Percentiles rank a stretch among this genome's conserved stretches.
Conservation (phyloP, 2,888 invertebrate genomes). For the Meghimatium bilineatum region DNA sequence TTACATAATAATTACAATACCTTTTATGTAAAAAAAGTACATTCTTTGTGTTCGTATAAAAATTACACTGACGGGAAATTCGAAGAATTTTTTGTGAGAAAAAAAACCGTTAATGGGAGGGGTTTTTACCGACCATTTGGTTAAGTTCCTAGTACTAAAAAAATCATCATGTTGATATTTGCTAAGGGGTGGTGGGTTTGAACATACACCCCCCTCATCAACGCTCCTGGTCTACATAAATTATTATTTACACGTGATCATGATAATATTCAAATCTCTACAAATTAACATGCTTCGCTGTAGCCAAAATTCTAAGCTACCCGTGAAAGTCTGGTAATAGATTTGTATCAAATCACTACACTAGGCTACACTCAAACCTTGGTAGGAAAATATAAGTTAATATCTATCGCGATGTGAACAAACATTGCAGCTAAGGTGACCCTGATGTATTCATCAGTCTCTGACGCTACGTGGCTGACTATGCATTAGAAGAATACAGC, state of each 20-base stretch:
- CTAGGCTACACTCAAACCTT: conserved; percentile 5
- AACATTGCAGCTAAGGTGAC: neutral
- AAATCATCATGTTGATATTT: too few species aligned
- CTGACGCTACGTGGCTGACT: neutral
- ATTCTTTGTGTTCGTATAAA: too few species aligned
- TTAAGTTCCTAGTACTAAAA: too few species aligned
- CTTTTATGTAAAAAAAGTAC: too few species aligned
- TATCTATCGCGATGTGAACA: neutral
- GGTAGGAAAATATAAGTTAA: conserved; percentile 8
- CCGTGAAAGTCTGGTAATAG: neutral
- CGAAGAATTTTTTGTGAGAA: too few species aligned
- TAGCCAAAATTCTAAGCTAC: neutral
- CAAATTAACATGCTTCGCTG: neutral
- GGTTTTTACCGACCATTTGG: too few species aligned
- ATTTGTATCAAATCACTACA: neutral
- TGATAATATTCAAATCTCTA: neutral
- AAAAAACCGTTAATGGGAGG: too few species aligned
- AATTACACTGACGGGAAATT: too few species aligned
- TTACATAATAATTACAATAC: too few species aligned
- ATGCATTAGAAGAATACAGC: neutral
- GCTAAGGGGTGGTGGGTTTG: too few species aligned
- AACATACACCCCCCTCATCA: too few species aligned
- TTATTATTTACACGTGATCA: neutral
- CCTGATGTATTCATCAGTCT: neutral
- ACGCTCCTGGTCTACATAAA: too few species aligned